phyloP scores from a whole-genome alignment of 2,113 vertebrate species.

The Irena cyanogastra region DNA sequence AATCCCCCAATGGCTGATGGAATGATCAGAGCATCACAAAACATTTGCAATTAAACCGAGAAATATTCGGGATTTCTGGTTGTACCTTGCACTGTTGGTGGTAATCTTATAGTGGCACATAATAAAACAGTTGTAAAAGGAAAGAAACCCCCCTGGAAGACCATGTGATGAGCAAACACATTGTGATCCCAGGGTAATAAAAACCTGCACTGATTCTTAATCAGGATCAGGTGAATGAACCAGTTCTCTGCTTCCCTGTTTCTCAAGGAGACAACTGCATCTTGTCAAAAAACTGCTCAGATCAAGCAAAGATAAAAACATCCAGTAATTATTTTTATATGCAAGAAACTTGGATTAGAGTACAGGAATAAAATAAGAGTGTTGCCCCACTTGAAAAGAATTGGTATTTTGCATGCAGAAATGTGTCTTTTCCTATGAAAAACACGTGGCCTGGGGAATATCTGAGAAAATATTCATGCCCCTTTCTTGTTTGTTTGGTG shows the following conservation, averaged over 20 bases:
- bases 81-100: neutral
- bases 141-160: neutral
- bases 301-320: neutral
- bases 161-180: neutral
- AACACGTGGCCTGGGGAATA: neutral
- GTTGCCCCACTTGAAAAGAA: neutral
- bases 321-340: neutral
- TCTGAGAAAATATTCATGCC: neutral
- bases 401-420: neutral
- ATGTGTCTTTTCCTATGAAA: neutral
- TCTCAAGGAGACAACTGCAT: neutral
- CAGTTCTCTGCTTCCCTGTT: neutral
- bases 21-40: constrained; percentile 23
- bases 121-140: neutral
- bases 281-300: neutral
- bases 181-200: neutral
- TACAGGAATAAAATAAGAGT: neutral
- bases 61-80: neutral
- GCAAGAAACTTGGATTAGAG: neutral
- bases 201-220: neutral
- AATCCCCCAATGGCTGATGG: neutral
- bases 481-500: neutral
- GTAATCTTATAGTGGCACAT: neutral
- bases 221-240: neutral
- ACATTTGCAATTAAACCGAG: constrained; percentile 6